These are phyloP conservation scores for Phalera bucephala DNA, from an alignment of 2,888 invertebrate species.

Conservation along the genomic window DNA sequence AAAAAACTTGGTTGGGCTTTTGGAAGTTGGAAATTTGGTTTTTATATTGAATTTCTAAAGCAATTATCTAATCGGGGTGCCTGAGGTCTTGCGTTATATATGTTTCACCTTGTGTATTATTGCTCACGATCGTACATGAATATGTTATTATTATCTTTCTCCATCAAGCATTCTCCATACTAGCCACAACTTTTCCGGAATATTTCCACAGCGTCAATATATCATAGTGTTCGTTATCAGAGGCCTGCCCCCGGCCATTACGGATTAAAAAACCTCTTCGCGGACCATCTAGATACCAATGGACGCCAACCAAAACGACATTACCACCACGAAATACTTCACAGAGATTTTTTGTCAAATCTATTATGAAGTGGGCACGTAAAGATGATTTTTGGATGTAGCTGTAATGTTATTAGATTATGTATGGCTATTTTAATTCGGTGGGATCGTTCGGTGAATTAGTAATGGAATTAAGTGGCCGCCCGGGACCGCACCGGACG, in stretches of 20 bases:
- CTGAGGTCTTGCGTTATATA: too few species aligned
- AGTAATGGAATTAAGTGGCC: conserved; percentile 72
- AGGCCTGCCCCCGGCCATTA: conserved; percentile 52
- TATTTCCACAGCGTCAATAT: conserved; percentile 47
- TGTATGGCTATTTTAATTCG: conserved; percentile 57
- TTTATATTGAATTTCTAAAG: too few species aligned
- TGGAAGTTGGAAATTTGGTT: too few species aligned
- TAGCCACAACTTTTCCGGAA: conserved; percentile 32
- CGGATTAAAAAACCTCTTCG: conserved; percentile 75
- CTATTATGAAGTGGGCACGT: not conserved
- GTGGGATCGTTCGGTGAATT: conserved; percentile 64
- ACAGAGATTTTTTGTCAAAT: conserved; percentile 9
- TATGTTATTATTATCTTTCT: too few species aligned
- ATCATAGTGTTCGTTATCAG: conserved; percentile 69
- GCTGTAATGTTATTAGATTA: conserved; percentile 12
- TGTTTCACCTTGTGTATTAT: too few species aligned
- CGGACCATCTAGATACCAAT: conserved; percentile 60
- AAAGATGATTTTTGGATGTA: conserved; percentile 22
- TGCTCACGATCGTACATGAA: too few species aligned
- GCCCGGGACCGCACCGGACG: conserved; percentile 41
- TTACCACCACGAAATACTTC: conserved; percentile 8
- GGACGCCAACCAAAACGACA: conserved; percentile 8
- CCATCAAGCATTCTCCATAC: conserved; percentile 28
- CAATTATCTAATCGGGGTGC: too few species aligned
- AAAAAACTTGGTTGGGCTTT: too few species aligned